A percentile compares a stretch with the other conserved stretches of the same genome.
Evolutionary conservation across 2,888 invertebrate species (phyloP).

Genomic region (Aradus depressus): DNA sequence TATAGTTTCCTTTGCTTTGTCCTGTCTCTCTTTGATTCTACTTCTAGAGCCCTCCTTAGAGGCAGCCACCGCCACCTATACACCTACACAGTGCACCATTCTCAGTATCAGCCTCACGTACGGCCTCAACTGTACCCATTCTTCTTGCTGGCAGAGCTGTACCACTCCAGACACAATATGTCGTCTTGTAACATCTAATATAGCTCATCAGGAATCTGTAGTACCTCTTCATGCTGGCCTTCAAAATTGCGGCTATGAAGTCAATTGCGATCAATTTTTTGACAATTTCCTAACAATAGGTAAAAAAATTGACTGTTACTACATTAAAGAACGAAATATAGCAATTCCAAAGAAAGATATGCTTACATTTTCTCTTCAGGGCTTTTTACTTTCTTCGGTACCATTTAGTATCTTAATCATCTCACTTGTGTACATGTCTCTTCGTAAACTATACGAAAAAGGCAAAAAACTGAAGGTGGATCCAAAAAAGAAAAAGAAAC

Average conservation of each 20-base stretch:
- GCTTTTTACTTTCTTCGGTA: conserved; percentile 17
- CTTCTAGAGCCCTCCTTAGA: conserved; percentile 10
- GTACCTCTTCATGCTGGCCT: conserved; percentile 8
- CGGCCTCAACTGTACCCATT: conserved; percentile 33
- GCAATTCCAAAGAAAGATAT: conserved; percentile 5
- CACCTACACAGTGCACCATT: not conserved
- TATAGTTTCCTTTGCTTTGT: conserved; percentile 1
- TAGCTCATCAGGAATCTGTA: not conserved
- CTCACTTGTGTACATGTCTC: conserved; percentile 16
- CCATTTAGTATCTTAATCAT: conserved; percentile 14
- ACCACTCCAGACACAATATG: conserved; percentile 26
- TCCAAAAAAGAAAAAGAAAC: conserved; percentile 14
- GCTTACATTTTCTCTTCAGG: not conserved
- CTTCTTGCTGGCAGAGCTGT: conserved; percentile 35
- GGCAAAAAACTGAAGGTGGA: conserved; percentile 10
- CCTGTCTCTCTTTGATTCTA: conserved; percentile 2
- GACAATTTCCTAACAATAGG: not conserved
- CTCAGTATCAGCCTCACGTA: not conserved
- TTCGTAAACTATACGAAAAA: conserved; percentile 16
- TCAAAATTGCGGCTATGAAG: conserved; percentile 9
- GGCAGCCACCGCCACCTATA: not conserved
- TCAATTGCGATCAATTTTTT: conserved; percentile 9
- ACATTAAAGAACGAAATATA: not conserved
- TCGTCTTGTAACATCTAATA: no score
- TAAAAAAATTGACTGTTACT: conserved; percentile 2